Percentiles rank a stretch among this genome's conserved stretches.
Evolutionary conservation across 2,797 vertebrate species (phyloP).

Genomic region (Pangasius mekongensis): DNA sequence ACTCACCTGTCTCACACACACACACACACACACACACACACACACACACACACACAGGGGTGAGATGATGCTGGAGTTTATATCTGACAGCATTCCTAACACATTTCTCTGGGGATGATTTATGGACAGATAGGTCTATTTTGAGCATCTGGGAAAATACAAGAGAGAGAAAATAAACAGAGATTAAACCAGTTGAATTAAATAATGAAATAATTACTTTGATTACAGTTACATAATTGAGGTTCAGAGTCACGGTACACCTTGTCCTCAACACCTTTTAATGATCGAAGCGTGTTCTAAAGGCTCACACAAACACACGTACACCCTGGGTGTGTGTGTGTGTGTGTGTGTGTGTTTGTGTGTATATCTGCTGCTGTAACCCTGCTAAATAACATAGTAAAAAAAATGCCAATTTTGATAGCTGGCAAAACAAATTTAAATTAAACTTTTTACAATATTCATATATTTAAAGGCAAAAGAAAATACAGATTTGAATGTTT

Average conservation of each 20-base stretch:
- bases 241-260: not conserved
- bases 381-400: not conserved
- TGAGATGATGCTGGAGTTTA: not conserved
- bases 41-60: not conserved
- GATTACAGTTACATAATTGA: not conserved
- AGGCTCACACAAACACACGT: not conserved
- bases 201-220: not conserved
- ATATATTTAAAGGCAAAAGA: not conserved
- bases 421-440: not conserved
- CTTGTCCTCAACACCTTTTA: not conserved
- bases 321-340: not conserved
- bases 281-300: not conserved
- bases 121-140: too few species aligned
- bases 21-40: not conserved
- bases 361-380: not conserved
- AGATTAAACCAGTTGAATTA: not conserved
- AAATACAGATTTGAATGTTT: not conserved
- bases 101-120: too few species aligned
- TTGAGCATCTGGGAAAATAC: too few species aligned
- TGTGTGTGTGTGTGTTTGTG: conserved; percentile 1
- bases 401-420: not conserved
- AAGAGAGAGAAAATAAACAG: not conserved
- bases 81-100: not conserved
- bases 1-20: not conserved
- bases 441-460: not conserved